Conservation (phyloP, 2,113 vertebrate genomes). For the Atrichornis clamosus region DNA sequence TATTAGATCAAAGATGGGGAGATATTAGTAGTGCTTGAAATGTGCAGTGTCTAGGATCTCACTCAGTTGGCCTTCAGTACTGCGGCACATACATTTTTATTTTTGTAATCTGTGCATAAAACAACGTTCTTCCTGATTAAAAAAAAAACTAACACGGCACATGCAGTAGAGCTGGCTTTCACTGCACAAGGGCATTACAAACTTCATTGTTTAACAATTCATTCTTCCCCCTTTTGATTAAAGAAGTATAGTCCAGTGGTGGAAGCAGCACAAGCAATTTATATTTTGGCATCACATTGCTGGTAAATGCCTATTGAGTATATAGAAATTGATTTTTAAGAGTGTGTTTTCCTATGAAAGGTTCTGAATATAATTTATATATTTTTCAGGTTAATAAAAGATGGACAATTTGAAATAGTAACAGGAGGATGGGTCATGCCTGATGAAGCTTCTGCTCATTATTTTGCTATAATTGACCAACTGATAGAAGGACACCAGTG, state of each 20-base stretch:
- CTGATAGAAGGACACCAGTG: slow-evolving; percentile 93
- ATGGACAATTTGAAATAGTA: slow-evolving; percentile 88
- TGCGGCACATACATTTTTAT: not conserved
- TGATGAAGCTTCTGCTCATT: slow-evolving; percentile 89
- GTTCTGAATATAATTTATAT: not conserved
- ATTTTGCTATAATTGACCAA: slow-evolving; percentile 89
- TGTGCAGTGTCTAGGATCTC: not conserved
- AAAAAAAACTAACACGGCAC: not conserved
- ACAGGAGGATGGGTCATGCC: slow-evolving; percentile 96
- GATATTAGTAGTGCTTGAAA: not conserved
- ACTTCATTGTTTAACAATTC: not conserved
- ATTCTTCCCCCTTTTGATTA: not conserved
- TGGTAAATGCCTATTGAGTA: not conserved
- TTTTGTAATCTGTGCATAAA: not conserved
- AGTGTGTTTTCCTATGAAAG: not conserved
- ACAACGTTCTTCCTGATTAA: not conserved
- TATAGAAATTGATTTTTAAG: not conserved
- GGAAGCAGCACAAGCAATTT: not conserved
- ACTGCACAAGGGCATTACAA: not conserved
- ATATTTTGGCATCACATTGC: not conserved
- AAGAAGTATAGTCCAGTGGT: not conserved
- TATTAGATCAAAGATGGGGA: not conserved
- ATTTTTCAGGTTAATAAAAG: slow-evolving; percentile 80
- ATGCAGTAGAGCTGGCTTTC: not conserved
- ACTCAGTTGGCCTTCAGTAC: not conserved